Base-by-base conservation (phyloP, 2,888 invertebrate species). In the Drosophila yooni region DNA sequence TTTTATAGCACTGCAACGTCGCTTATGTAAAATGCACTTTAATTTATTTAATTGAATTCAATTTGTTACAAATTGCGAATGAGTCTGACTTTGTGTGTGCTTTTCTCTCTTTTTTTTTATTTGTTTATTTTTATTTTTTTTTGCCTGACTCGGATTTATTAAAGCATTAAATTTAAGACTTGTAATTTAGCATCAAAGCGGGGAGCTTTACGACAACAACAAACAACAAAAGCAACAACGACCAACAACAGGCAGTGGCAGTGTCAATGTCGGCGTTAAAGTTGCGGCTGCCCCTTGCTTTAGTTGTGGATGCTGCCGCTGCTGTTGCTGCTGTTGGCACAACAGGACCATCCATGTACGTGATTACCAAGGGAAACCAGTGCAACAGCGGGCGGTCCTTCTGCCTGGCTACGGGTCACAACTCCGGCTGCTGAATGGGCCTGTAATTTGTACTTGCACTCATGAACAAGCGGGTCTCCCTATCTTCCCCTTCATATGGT, bases 361-460 rank as follows among this genome's bases (percentile, higher is more conserved):
- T 80, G 83, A 80, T 78, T 73, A 76, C 74, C 79, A 72, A 66
- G 70, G 79, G 78, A 84, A 79, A 77, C 68, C 74, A 81, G 53
- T 86, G 85, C 85, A 86, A 66, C 82, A 74, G 82, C 77, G 78
- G 83, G 83, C 34, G 78, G 76, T 75, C 73, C 54, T 70, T 59
- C 65, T 40, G 52, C 52, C 62, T 62, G 65, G 27, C 64, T 36
- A 51, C 54, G 51, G 40, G 60, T 48, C 51, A 50, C 40, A 57
- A 56, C 43, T 74, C 34, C 53, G 43, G 58, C 70, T 56, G n/a
- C 74, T 70, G 74, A 88, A 83, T 83, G 81, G 74, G 86, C 79
- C 79, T 73, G 85, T 85, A 85, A 86, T 86, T 86, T 88, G 85
- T 86, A 88, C 85, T 86, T 85, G 88, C 85, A 88, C 81, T 88